Evolutionary conservation across 2,888 invertebrate species (phyloP), one percentile per base, ranked within the genome.

Genomic region (Cephonodes hylas): DNA sequence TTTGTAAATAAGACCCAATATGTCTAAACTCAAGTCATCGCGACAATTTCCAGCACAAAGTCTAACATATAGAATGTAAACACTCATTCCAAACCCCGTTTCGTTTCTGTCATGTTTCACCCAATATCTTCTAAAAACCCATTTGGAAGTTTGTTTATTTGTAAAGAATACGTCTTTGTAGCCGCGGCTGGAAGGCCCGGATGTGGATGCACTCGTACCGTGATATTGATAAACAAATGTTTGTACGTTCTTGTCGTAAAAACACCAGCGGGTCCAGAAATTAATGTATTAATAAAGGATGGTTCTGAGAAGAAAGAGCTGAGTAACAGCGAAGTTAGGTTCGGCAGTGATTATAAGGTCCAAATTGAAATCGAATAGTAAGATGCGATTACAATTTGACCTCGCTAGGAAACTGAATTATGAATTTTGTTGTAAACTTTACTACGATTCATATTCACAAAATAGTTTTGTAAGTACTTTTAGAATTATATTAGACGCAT

Each of bases 161-260:
- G 18, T 53, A 18, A 53, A 46, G 46, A n/a, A 53, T 53, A 53
- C 53, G 53, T 53, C 53, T 31, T 53, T 53, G 53, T 53, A 31
- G 27, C n/a, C 45, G 45, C 7, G 27, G 7, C 53, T 53, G 31
- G 31, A 31, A 31, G 53, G 53, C 18, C 53, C 53, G 53, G 64
- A 65, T 68, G 66, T 64, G 61, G 64, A 63, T 61, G 62, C 66
- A 63, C 34, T 59, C 45, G 20, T 18, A 18, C 13, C 15, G 15
- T 53, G 53, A 18, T 53, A 31, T 27, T 3, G 25, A 38, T 38
- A 38, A n/a, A 38, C 25, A 48, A 48, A 45, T 53, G 18, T 31
- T 31, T 53, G 53, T 53, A 31, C 18, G 53, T 23, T 3, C 48
- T 3, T 48, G 27, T 27, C 48, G 48, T 22, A n/a, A 38, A 45